These are phyloP conservation scores for Dioctria rufipes DNA, from an alignment of 2,888 invertebrate genomes.

Conservation along the genomic window DNA sequence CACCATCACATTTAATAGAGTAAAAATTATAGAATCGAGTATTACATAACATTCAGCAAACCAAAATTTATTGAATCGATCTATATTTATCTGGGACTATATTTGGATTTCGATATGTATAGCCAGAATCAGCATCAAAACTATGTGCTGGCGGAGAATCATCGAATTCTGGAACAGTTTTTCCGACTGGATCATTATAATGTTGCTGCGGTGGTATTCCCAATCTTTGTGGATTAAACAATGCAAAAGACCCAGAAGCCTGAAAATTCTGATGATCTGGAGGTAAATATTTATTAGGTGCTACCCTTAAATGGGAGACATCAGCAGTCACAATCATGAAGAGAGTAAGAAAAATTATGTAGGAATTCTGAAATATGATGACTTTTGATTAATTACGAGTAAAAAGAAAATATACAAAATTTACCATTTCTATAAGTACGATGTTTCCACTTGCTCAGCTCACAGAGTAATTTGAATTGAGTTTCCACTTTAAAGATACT, in stretches of 20 bases:
- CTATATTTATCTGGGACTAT: not conserved
- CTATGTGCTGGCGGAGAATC: not conserved
- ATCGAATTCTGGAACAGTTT: not conserved
- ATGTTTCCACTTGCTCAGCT: not conserved
- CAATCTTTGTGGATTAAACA: not conserved
- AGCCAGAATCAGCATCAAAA: not conserved
- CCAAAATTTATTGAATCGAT: not conserved
- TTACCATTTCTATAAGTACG: not conserved
- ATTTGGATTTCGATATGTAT: not conserved
- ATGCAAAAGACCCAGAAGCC: not conserved
- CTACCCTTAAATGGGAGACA: not conserved
- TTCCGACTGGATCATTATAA: no score
- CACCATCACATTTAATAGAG: no score
- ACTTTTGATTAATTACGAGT: no score
- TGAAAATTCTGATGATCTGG: not conserved
- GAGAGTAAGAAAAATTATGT: not conserved
- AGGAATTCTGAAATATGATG: not conserved
- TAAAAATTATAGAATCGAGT: no score
- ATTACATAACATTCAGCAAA: no score
- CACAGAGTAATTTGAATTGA: not conserved
- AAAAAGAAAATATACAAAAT: no score
- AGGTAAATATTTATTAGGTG: not conserved
- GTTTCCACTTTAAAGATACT: not conserved
- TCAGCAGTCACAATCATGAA: not conserved
- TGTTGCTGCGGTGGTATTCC: not conserved